Conservation (phyloP, 2,888 invertebrate genomes). For the Ochropacha duplaris region DNA sequence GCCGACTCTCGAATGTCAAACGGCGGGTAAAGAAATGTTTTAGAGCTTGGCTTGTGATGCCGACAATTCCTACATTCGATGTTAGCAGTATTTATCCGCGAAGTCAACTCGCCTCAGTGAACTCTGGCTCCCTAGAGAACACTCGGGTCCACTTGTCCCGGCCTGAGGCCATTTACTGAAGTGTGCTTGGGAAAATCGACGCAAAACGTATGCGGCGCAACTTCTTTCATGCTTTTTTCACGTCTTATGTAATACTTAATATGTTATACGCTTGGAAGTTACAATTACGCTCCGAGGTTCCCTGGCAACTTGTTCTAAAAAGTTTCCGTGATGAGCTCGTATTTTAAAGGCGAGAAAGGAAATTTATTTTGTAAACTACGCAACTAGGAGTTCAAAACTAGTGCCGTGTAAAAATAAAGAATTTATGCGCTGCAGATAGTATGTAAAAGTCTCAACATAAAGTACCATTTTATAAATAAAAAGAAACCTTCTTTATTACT, state of each 20-base stretch:
- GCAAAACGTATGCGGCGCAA: constrained; percentile 5
- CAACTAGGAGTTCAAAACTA: not conserved
- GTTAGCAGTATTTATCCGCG: constrained; percentile 12
- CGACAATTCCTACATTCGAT: constrained; percentile 18
- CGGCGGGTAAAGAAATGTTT: constrained; percentile 3
- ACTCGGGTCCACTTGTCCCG: constrained; percentile 18
- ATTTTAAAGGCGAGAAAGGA: not conserved
- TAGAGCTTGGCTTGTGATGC: constrained; percentile 18
- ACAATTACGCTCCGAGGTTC: not conserved
- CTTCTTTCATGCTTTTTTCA: constrained; percentile 1
- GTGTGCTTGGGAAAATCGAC: constrained; percentile 20
- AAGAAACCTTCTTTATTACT: not conserved
- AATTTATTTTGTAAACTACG: not conserved
- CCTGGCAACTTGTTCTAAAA: not conserved
- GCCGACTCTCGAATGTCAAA: not conserved
- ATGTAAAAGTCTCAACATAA: not conserved
- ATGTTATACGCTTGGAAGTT: not conserved
- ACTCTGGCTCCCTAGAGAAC: constrained; percentile 26
- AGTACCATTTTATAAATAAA: not conserved
- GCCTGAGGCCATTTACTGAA: constrained; percentile 24
- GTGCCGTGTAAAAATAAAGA: not conserved
- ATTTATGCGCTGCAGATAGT: not conserved
- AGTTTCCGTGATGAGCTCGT: constrained; percentile 1
- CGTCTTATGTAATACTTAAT: not conserved
- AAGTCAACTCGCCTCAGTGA: constrained; percentile 16